Conservation (phyloP, 2,113 vertebrate genomes). For the Muntiacus muntjak region DNA sequence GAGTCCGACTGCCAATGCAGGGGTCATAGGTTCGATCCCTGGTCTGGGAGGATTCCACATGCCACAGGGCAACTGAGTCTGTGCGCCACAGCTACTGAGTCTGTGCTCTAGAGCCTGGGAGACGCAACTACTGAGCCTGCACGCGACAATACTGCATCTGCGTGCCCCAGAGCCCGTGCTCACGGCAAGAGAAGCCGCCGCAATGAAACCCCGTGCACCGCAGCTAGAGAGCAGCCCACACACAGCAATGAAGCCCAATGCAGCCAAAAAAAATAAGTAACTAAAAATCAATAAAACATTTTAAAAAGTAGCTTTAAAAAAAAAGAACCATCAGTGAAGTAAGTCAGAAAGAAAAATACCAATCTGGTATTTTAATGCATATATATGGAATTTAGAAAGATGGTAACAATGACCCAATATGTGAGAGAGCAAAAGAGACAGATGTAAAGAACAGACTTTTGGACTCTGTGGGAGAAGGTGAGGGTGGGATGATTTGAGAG, state of each 20-base stretch:
- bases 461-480: neutral
- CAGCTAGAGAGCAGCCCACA: neutral
- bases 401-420: neutral
- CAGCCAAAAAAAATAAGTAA: neutral
- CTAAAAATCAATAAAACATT: neutral
- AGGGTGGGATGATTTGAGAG: neutral
- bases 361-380: neutral
- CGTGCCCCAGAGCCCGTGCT: rapidly evolving
- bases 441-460: neutral
- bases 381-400: neutral
- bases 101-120: neutral
- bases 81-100: neutral
- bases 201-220: neutral
- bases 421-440: neutral
- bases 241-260: neutral
- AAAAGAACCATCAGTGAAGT: neutral
- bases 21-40: neutral
- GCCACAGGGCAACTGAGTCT: neutral
- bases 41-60: neutral
- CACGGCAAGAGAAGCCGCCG: neutral
- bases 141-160: neutral
- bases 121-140: neutral
- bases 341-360: neutral
- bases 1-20: neutral
- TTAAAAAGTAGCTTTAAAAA: neutral